phyloP scores from a whole-genome alignment of 2,797 vertebrate genomes.

The Melanotaenia pygmaea region DNA sequence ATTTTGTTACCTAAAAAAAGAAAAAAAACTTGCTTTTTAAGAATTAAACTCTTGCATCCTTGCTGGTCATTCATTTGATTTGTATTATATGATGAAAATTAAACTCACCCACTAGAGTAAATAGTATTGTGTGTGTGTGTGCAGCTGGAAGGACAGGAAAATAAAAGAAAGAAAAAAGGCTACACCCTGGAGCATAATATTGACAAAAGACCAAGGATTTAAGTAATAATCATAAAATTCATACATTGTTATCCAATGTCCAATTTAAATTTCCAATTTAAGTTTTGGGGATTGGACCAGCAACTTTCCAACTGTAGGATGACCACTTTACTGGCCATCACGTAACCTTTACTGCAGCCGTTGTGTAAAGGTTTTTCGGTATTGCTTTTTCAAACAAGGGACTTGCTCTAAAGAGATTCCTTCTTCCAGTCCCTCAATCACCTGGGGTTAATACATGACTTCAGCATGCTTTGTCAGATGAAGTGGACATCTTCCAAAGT shows the following conservation, averaged over 20 bases:
- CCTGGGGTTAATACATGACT: constrained; percentile 4
- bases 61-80: background rate
- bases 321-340: background rate
- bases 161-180: background rate
- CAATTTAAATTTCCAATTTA: too few relatives aligned
- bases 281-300: background rate
- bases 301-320: background rate
- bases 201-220: background rate
- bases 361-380: background rate
- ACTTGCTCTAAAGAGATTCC: background rate
- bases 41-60: background rate
- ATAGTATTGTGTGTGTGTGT: background rate
- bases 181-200: background rate
- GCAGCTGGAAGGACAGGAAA: background rate
- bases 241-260: background rate
- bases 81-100: background rate
- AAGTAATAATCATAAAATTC: background rate
- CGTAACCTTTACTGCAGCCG: background rate
- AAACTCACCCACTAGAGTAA: background rate
- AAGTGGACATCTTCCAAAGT: constrained; percentile 11
- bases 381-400: background rate
- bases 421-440: background rate
- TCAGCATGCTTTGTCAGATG: constrained; percentile 2
- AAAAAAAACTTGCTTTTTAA: background rate
- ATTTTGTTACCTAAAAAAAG: background rate